phyloP scores from a whole-genome alignment of 2,888 invertebrate species.

The Drosophila putrida region DNA sequence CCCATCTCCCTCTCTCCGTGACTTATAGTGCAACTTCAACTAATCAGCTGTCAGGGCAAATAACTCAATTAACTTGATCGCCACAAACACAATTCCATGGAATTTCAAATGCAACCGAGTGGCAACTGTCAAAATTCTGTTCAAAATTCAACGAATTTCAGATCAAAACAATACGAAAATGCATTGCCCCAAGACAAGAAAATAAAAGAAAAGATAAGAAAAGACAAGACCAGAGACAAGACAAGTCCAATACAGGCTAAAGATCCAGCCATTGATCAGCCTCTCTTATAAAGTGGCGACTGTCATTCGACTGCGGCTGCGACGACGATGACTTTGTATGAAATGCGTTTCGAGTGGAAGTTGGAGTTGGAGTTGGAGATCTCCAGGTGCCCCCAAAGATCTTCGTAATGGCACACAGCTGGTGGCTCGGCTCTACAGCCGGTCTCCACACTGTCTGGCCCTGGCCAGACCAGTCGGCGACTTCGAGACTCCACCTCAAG shows the following conservation, averaged over 20 bases:
- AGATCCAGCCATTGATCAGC: conserved; percentile 79
- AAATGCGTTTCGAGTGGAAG: conserved; percentile 71
- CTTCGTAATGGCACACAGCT: conserved; percentile 62
- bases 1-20: not conserved
- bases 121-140: conserved; percentile 79
- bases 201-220: conserved; percentile 39
- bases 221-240: conserved; percentile 30
- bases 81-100: conserved; percentile 53
- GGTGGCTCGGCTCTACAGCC: conserved; percentile 63
- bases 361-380: conserved; percentile 41
- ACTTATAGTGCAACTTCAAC: conserved; percentile 56
- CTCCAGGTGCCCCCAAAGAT: conserved; percentile 35
- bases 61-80: conserved; percentile 82
- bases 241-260: conserved; percentile 52
- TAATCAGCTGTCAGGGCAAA: conserved; percentile 79
- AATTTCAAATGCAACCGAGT: conserved; percentile 74
- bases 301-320: conserved; percentile 66
- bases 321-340: conserved; percentile 76
- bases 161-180: conserved; percentile 82
- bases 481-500: conserved; percentile 25
- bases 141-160: conserved; percentile 79
- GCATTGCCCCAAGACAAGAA: conserved; percentile 71
- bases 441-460: conserved; percentile 81
- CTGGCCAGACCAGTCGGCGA: conserved; percentile 79
- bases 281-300: conserved; percentile 79